These are phyloP conservation scores for Lithodes maja DNA, from an alignment of 2,888 invertebrate species.

Conservation along the genomic window DNA sequence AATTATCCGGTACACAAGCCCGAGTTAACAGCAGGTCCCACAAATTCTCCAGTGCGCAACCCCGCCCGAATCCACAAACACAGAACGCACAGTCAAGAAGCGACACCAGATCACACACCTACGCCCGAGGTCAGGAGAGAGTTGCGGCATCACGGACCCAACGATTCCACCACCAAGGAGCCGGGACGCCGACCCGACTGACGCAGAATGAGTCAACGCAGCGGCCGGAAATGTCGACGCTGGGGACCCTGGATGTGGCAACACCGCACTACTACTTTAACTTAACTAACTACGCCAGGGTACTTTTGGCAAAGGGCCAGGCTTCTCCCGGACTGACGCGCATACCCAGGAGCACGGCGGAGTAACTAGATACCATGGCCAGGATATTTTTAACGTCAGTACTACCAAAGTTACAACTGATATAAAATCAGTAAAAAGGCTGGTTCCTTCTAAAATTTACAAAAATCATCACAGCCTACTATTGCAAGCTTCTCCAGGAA, in stretches of 20 bases:
- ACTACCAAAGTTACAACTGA: too few relatives aligned
- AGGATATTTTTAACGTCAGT: too few relatives aligned
- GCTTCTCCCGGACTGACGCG: slow-evolving; percentile 24
- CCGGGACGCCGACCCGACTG: background rate
- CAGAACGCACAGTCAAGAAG: background rate
- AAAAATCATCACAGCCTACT: too few relatives aligned
- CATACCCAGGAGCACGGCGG: slow-evolving; percentile 41
- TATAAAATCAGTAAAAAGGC: too few relatives aligned
- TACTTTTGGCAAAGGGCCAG: slow-evolving; percentile 15
- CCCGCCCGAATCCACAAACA: background rate
- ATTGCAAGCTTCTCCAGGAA: too few relatives aligned
- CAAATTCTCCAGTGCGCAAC: background rate
- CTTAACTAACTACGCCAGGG: slow-evolving; percentile 25
- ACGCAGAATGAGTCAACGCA: background rate
- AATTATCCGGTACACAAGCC: background rate
- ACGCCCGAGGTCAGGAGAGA: background rate
- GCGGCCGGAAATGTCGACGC: slow-evolving; percentile 25
- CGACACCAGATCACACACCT: background rate
- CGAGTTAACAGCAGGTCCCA: background rate
- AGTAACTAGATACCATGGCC: background rate
- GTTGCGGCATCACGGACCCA: background rate
- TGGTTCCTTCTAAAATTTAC: too few relatives aligned
- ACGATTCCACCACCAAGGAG: background rate
- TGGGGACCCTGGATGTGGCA: slow-evolving; percentile 47
- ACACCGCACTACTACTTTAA: slow-evolving; percentile 52